Conservation (phyloP, 2,797 vertebrate genomes). For the Hemibagrus guttatus region DNA sequence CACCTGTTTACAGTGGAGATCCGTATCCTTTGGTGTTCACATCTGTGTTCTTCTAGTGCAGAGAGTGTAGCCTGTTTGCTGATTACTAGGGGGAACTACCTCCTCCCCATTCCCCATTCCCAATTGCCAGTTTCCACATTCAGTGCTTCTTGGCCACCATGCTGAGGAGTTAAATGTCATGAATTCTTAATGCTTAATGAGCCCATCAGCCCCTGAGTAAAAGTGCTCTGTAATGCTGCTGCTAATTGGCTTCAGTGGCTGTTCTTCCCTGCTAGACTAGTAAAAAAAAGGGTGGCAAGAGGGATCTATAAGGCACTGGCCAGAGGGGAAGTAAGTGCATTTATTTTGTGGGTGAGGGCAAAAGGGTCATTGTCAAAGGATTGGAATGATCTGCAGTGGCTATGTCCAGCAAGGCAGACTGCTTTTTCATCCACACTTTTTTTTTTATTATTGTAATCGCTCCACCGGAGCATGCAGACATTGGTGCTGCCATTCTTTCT, state of each 20-base stretch:
- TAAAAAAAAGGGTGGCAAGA: slow-evolving; percentile 28
- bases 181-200: slow-evolving; percentile 82
- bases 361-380: slow-evolving; percentile 4
- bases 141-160: slow-evolving; percentile 61
- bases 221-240: slow-evolving; percentile 78
- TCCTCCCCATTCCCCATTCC: slow-evolving; percentile 6
- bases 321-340: slow-evolving; percentile 3
- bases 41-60: slow-evolving; percentile 24
- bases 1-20: slow-evolving; percentile 35
- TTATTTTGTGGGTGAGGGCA: slow-evolving; percentile 32
- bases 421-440: not conserved
- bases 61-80: slow-evolving; percentile 49
- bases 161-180: slow-evolving; percentile 76
- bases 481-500: not conserved
- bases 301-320: slow-evolving; percentile 20
- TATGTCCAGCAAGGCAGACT: slow-evolving; percentile 20
- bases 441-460: slow-evolving; percentile 13
- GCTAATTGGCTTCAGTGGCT: slow-evolving; percentile 81
- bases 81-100: slow-evolving; percentile 35
- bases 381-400: slow-evolving; percentile 26
- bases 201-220: slow-evolving; percentile 71
- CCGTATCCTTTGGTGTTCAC: slow-evolving; percentile 31
- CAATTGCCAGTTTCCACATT: slow-evolving; percentile 47
- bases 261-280: slow-evolving; percentile 61
- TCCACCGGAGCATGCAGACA: not conserved